These are phyloP conservation scores for Drosophila micromelanica DNA, from an alignment of 1,140 invertebrate genomes.

Conservation along the genomic window DNA sequence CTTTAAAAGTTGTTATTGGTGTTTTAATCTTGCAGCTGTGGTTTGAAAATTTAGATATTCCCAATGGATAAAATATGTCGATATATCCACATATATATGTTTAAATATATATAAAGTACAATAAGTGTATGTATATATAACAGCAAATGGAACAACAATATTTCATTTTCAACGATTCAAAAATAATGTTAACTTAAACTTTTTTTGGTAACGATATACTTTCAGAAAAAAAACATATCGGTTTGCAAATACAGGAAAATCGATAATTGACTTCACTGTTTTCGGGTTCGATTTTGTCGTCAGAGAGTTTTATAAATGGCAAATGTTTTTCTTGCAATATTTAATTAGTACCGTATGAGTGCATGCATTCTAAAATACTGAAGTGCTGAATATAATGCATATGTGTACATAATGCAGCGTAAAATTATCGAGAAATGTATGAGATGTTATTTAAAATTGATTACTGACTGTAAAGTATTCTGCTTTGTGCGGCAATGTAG, in stretches of 20 bases:
- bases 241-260: slow-evolving; percentile 16
- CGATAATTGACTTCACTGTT: slow-evolving; percentile 30
- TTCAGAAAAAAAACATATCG: not conserved
- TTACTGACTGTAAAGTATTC: slow-evolving; percentile 14
- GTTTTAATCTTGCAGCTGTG: too few species aligned
- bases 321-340: slow-evolving; percentile 15
- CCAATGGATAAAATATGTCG: too few species aligned
- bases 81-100: too few species aligned
- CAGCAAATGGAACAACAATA: not conserved
- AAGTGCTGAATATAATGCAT: not conserved
- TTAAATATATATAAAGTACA: too few species aligned
- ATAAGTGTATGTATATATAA: too few species aligned
- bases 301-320: slow-evolving; percentile 29
- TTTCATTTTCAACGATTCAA: not conserved
- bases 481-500: slow-evolving; percentile 30
- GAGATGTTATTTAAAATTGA: not conserved
- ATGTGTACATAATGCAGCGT: not conserved
- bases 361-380: not conserved
- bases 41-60: too few species aligned
- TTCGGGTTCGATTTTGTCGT: slow-evolving; percentile 39
- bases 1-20: too few species aligned
- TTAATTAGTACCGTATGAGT: slow-evolving; percentile 6
- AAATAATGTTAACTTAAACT: not conserved
- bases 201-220: too few species aligned
- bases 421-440: slow-evolving; percentile 3